These are phyloP conservation scores for Schizaphis graminum DNA, from an alignment of 2,888 invertebrate genomes.

Conservation along the genomic window DNA sequence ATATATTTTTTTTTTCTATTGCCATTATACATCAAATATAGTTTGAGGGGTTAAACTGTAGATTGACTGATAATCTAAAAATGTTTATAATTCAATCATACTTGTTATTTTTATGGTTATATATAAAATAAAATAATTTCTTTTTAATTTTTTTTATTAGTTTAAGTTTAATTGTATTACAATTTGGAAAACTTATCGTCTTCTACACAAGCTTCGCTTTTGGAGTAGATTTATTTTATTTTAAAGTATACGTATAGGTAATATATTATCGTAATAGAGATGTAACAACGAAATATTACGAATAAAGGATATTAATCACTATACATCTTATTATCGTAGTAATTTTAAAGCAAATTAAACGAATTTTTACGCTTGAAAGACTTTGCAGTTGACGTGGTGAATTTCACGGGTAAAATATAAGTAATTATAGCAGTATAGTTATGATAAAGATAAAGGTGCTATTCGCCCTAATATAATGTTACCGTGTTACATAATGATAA, in stretches of 20 bases:
- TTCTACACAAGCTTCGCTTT: neutral
- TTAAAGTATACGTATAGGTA: neutral
- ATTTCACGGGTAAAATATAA: neutral
- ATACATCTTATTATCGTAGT: neutral
- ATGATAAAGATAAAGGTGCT: neutral
- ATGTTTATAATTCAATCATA: neutral
- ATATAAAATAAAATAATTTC: neutral
- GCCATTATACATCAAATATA: neutral
- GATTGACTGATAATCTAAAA: neutral
- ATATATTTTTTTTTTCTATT: too few relatives aligned
- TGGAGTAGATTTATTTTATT: neutral
- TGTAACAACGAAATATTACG: neutral
- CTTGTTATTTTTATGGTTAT: neutral
- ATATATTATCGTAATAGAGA: neutral
- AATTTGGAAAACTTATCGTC: neutral
- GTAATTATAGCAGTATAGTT: neutral
- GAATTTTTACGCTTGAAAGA: neutral
- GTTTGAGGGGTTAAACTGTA: neutral
- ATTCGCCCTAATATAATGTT: neutral
- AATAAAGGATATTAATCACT: neutral
- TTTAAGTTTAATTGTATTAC: neutral
- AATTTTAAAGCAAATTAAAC: neutral
- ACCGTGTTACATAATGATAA: neutral
- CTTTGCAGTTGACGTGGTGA: neutral
- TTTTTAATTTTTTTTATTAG: neutral